Percentiles rank a stretch among this genome's conserved stretches.
phyloP scores from a whole-genome alignment of 2,113 vertebrate species.

The Tychaedon coryphoeus region DNA sequence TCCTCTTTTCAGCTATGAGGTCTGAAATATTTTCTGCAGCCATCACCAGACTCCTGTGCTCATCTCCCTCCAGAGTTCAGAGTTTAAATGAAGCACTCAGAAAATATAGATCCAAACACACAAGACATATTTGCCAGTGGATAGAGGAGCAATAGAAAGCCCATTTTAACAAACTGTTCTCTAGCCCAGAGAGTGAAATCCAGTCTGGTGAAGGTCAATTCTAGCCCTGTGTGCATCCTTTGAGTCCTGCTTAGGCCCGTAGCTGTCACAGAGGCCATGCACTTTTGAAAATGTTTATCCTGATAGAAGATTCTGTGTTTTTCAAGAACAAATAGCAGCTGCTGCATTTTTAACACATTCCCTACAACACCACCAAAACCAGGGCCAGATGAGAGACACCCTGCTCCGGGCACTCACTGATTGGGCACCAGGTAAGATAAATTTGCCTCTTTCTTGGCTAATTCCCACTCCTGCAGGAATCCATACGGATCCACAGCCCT shows the following conservation, averaged over 20 bases:
- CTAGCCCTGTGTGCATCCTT: neutral
- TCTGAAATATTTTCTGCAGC: neutral
- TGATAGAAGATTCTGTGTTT: neutral
- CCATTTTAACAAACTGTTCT: neutral
- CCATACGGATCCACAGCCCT: neutral
- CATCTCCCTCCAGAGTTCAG: neutral
- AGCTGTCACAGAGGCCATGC: neutral
- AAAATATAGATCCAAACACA: neutral
- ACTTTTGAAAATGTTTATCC: neutral
- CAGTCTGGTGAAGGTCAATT: neutral
- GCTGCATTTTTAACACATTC: neutral
- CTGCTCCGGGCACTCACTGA: neutral
- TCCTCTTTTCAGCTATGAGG: neutral
- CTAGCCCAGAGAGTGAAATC: neutral
- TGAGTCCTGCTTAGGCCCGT: neutral
- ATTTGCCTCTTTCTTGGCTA: neutral
- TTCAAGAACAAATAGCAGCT: neutral
- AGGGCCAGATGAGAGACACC: accelerated
- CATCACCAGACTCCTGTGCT: neutral
- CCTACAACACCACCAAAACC: neutral
- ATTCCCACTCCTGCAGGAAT: neutral
- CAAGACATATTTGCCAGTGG: neutral
- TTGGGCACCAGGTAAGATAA: neutral
- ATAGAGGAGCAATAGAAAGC: neutral
- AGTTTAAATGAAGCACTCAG: neutral